Evolutionary conservation across 1,140 invertebrate species (phyloP).

Genomic region (Nylanderia fulva): DNA sequence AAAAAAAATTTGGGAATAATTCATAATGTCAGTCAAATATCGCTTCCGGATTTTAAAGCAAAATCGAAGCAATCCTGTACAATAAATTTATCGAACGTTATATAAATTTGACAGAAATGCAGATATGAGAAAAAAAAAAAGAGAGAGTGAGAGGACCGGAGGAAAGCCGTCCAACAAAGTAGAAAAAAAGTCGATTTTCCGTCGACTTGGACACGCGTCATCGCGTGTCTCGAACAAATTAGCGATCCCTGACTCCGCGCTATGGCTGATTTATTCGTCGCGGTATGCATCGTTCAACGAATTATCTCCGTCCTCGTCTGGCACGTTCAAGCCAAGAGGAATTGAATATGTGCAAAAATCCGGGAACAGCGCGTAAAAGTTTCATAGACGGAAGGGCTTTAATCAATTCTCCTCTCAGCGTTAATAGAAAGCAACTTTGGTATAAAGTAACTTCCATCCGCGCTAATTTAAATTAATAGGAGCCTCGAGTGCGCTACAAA

Average conservation of each 20-base stretch:
- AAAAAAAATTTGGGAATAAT: background rate
- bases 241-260: slow-evolving; percentile 38
- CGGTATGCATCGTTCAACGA: slow-evolving; percentile 57
- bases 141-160: background rate
- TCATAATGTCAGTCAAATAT: background rate
- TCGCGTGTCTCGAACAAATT: slow-evolving; percentile 67
- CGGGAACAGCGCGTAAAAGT: slow-evolving; percentile 44
- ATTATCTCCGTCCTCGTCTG: slow-evolving; percentile 53
- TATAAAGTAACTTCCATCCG: slow-evolving; percentile 18
- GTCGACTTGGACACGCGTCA: slow-evolving; percentile 55
- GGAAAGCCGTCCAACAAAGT: slow-evolving; percentile 40
- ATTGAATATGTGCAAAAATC: slow-evolving; percentile 62
- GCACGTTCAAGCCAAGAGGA: background rate
- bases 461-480: slow-evolving; percentile 46
- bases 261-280: slow-evolving; percentile 49
- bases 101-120: slow-evolving; percentile 15
- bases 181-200: slow-evolving; percentile 55
- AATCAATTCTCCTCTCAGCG: slow-evolving; percentile 31
- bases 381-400: slow-evolving; percentile 39
- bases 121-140: too few species aligned
- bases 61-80: background rate
- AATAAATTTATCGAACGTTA: slow-evolving; percentile 38
- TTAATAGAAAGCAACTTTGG: slow-evolving; percentile 56
- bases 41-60: background rate
- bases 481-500: background rate